These are phyloP conservation scores for Cephalotes varians DNA, from an alignment of 2,888 invertebrate species.

Conservation along the genomic window DNA sequence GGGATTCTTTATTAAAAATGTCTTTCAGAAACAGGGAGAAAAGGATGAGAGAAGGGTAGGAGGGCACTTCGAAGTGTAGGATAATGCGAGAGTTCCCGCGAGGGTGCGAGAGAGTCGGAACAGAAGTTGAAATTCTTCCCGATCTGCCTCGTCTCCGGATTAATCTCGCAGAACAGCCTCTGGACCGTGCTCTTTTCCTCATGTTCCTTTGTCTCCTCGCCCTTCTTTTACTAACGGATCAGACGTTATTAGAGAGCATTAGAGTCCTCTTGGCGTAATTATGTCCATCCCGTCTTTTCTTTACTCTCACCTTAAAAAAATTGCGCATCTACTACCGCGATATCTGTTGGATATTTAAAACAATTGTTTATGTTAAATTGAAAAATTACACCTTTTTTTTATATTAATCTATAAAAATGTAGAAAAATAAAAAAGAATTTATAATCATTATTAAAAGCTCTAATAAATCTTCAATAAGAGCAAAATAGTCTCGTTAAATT, in stretches of 20 bases:
- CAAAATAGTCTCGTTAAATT: not conserved
- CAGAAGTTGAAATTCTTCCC: slow-evolving; percentile 59
- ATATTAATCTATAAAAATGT: not conserved
- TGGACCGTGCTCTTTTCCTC: slow-evolving; percentile 49
- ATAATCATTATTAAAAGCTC: not conserved
- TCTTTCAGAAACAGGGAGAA: slow-evolving; percentile 51
- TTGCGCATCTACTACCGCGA: too few species aligned
- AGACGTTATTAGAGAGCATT: slow-evolving; percentile 69
- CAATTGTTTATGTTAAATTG: not conserved
- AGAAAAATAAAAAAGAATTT: not conserved
- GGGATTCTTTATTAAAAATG: slow-evolving; percentile 73
- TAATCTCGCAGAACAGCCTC: slow-evolving; percentile 67
- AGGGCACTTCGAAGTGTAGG: slow-evolving; percentile 23
- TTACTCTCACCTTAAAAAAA: slow-evolving; percentile 19
- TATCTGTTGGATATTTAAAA: slow-evolving; percentile 7
- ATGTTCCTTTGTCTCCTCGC: slow-evolving; percentile 34
- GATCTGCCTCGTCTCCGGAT: slow-evolving; percentile 60
- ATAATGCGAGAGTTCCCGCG: slow-evolving; percentile 39
- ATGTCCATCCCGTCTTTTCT: slow-evolving; percentile 14
- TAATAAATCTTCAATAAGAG: not conserved
- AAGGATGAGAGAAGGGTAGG: not conserved
- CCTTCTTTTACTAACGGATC: slow-evolving; percentile 44
- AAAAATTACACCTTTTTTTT: not conserved
- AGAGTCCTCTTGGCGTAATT: slow-evolving; percentile 45
- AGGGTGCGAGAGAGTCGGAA: slow-evolving; percentile 31